phyloP scores from a whole-genome alignment of 1,140 invertebrate species.

The Phortica variegata region DNA sequence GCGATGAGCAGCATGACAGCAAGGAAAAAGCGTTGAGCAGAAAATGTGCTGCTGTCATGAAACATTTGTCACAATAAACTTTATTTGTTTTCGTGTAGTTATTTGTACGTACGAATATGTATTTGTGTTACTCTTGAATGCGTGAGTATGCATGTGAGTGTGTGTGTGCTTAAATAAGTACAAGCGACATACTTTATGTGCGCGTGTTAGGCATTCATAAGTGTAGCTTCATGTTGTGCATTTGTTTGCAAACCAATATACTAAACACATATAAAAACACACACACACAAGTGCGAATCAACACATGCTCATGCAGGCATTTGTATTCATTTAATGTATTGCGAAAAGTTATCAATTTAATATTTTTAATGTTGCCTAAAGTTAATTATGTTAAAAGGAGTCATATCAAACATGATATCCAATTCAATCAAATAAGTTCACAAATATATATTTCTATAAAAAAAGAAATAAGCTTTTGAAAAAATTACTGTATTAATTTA shows the following conservation, averaged over 20 bases:
- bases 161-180: constrained; percentile 9
- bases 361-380: constrained; percentile 17
- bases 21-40: too few relatives aligned
- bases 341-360: constrained; percentile 37
- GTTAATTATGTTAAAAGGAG: too few relatives aligned
- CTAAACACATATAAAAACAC: not conserved
- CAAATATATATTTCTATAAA: too few relatives aligned
- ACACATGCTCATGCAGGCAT: too few relatives aligned
- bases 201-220: constrained; percentile 43
- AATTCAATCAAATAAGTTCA: too few relatives aligned
- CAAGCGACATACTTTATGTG: constrained; percentile 7
- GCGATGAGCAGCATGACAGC: too few relatives aligned
- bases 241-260: not conserved
- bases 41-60: constrained; percentile 46
- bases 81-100: constrained; percentile 43
- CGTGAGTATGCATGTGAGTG: not conserved
- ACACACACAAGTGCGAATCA: constrained; percentile 24
- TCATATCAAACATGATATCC: too few relatives aligned
- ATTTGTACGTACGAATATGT: constrained; percentile 29
- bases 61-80: constrained; percentile 55
- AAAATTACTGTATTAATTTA: too few relatives aligned
- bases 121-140: constrained; percentile 28
- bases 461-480: too few relatives aligned
- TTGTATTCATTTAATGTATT: constrained; percentile 39
- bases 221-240: constrained; percentile 12